These are phyloP conservation scores for Antennarius maculatus DNA, from an alignment of 2,797 vertebrate species.

Conservation along the genomic window DNA sequence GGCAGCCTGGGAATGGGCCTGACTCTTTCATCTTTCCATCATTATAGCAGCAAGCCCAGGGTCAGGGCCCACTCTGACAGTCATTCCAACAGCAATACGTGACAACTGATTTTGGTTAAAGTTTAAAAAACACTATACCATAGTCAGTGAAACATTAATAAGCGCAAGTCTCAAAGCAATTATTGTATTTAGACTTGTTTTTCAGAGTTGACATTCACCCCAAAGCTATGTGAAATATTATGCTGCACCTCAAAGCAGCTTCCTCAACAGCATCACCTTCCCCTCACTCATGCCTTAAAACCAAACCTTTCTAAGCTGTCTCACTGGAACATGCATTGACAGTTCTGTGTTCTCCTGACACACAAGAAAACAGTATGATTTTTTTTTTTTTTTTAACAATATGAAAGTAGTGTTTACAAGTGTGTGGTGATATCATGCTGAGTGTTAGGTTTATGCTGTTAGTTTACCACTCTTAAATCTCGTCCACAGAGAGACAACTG, in stretches of 20 bases:
- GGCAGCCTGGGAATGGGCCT: constrained; percentile 86
- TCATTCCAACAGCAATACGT: constrained; percentile 82
- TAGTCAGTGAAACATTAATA: constrained; percentile 80
- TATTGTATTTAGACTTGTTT: constrained; percentile 81
- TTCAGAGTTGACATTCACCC: constrained; percentile 64
- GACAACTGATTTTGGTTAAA: constrained; percentile 84
- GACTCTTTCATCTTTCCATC: constrained; percentile 88
- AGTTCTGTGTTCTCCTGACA: constrained; percentile 43
- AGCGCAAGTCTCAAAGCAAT: constrained; percentile 81
- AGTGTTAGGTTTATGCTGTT: constrained; percentile 72
- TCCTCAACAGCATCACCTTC: constrained; percentile 43
- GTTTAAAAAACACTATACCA: constrained; percentile 63
- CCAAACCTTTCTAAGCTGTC: constrained; percentile 30
- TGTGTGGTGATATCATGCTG: constrained; percentile 59
- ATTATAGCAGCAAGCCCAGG: constrained; percentile 84
- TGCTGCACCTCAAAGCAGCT: constrained; percentile 52
- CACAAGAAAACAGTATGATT: constrained; percentile 18
- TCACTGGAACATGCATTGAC: constrained; percentile 11
- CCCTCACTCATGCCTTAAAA: constrained; percentile 44
- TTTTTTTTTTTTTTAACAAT: constrained; percentile 15
- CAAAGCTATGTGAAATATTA: constrained; percentile 66
- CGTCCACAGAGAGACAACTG: constrained; percentile 67
- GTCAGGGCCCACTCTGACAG: constrained; percentile 85
- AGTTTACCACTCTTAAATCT: constrained; percentile 74
- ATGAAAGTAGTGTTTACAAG: constrained; percentile 57